Base-by-base conservation (phyloP, 35 echinoderm and acorn worm species). In the Chiridota heheva region DNA sequence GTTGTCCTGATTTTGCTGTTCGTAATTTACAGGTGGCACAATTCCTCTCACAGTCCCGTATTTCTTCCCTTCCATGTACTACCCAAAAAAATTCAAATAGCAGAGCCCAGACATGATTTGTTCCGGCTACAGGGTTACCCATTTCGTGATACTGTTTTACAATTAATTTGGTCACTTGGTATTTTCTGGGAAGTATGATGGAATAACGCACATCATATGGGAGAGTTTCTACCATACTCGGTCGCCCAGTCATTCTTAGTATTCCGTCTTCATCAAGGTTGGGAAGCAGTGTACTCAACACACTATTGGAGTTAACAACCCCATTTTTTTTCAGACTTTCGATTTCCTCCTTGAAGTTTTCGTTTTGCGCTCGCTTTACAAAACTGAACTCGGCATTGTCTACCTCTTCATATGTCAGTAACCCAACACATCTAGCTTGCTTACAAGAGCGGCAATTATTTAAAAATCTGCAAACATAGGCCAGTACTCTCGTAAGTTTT, bases 131-230 rank as follows among this genome's bases (percentile, higher is more conserved):
- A 45, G 73, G 83, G 12, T 76, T 73, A 29, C 66, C 66, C 26
- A 31, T 22, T 10, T 81, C 78, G 24, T 81, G 60, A 42, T 81
- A 81, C 28, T 67, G 27, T 24, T 81, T 66, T 64, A 81, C 78
- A 81, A 81, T 46, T n/a, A 81, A 32, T 16, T 58, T 26, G 16
- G 78, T 81, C 12, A 73, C 47, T n/a, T 28, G 38, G 46, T 84
- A 69, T 33, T 73, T 63, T 31, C 83, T 75, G 3, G 69, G 70
- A 17, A 86, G 69, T 63, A 86, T 72, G 20, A 84, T 72, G 40
- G 66, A 51, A 22, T 56, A 58, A 24, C 66, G 28, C 13, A 72
- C 81, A 60, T 84, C 36, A 72, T 60, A 42, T 3, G 81, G 67
- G 51, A 84, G 26, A 24, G 45, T 37, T 39, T 84, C 66, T 26